These are phyloP conservation scores for Conger conger DNA, from an alignment of 2,113 vertebrate genomes.

Conservation along the genomic window DNA sequence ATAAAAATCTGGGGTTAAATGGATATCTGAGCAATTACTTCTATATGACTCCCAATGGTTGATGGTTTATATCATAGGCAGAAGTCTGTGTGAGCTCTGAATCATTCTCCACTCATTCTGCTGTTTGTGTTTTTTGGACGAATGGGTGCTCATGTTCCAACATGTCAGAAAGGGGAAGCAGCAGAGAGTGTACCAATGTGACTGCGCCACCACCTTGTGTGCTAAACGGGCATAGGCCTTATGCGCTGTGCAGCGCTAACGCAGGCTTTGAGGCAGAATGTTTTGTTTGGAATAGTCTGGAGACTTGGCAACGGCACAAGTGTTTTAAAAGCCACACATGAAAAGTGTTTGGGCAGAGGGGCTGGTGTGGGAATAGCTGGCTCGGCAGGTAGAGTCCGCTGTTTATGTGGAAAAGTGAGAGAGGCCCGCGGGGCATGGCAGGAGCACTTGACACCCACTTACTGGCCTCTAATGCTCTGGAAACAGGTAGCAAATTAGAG, in stretches of 20 bases:
- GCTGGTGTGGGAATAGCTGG: conserved; percentile 7
- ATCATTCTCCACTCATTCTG: not conserved
- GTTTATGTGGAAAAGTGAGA: conserved; percentile 18
- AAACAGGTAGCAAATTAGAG: not conserved
- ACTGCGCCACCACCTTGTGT: not conserved
- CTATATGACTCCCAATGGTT: not conserved
- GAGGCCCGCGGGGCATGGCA: not conserved
- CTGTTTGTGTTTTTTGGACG: not conserved
- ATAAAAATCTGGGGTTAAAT: not conserved
- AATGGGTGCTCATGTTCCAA: not conserved
- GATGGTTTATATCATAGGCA: not conserved
- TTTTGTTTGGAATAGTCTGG: not conserved
- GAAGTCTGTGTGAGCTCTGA: not conserved
- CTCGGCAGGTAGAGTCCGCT: not conserved
- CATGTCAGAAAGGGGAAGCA: not conserved
- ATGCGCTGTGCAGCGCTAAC: not conserved
- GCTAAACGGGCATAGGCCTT: too few relatives aligned
- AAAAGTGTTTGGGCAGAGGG: not conserved
- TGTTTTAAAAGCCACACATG: not conserved
- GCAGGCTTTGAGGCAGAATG: not conserved
- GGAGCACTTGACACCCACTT: conserved; percentile 8
- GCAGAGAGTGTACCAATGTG: not conserved
- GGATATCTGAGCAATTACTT: not conserved
- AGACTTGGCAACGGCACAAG: not conserved
- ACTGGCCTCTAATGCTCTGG: conserved; percentile 6